Evolutionary conservation across 2,888 invertebrate genomes (phyloP), one percentile per base, ranked within the genome.

Genomic region (Chelonus formosanus): DNA sequence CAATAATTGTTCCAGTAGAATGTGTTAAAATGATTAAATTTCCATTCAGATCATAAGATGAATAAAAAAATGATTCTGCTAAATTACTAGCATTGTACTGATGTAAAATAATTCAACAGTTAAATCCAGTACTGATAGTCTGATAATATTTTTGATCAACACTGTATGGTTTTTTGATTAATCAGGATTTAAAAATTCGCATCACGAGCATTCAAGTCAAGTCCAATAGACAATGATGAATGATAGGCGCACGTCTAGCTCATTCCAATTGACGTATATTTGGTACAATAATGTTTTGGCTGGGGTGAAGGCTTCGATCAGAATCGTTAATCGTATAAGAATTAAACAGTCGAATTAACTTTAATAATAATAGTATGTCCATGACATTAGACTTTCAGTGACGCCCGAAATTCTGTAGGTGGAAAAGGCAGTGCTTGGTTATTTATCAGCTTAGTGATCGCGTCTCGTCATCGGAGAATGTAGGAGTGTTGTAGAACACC

Each of bases 401-500:
- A 47, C 47, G 31, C 47, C 31, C 31, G 10, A 35, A 5, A 44
- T 44, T 56, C 58, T 47, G 47, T 47, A 45, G 58, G 58, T 45
- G 53, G 43, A 52, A 52, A 34, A 52, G 52, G 52, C 45, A 32
- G 53, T 53, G 32, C 61, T 32, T 40, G 67, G 62, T 52, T 64
- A 70, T 72, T 73, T 78, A 78, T 79, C 79, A 73, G 56, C 63
- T 65, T 65, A 65, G 67, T 71, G 75, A 81, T 81, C 80, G 76
- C 71, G 80, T 79, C 77, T 79, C 79, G 82, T 82, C 82, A 82
- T 82, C 74, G 77, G 78, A 74, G 82, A 82, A 82, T 82, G 81
- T 82, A 81, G 82, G 81, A 80, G 82, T 81, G 55, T 63, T 48
- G 36, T 55, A 63, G 34, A 52, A 56, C 61, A 60, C 50, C 55